Conservation (phyloP, 2,797 vertebrate species). For the Hyperoplus immaculatus region DNA sequence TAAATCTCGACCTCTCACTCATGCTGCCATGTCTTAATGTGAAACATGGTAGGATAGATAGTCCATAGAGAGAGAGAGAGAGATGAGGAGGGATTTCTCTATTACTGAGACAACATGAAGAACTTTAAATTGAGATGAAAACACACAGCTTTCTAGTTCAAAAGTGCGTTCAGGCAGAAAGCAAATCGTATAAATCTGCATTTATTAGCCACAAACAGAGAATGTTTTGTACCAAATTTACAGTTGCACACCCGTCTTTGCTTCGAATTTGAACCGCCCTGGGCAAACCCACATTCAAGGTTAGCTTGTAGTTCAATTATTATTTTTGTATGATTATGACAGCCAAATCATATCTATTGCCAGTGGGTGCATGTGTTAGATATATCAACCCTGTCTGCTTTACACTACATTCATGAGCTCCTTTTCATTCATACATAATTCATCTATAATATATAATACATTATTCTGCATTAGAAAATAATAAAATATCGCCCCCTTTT, state of each 20-base stretch:
- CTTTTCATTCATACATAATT: no score
- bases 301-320: background rate
- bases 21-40: background rate
- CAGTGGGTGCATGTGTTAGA: background rate
- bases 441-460: no score
- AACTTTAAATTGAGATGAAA: slow-evolving; percentile 3
- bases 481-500: no score
- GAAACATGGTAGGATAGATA: background rate
- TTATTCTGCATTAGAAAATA: no score
- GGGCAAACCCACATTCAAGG: background rate
- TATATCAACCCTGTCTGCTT: background rate
- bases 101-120: background rate
- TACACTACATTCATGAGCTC: background rate
- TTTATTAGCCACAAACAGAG: background rate
- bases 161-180: background rate
- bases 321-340: background rate
- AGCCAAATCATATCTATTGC: background rate
- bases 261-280: background rate
- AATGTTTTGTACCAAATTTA: background rate
- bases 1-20: slow-evolving; percentile 14
- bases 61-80: background rate
- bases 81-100: background rate
- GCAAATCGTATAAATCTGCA: background rate
- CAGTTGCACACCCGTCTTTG: no score
- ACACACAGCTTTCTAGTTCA: slow-evolving; percentile 11